Conservation (phyloP, 1,140 invertebrate species). For the Drosophila neocordata region DNA sequence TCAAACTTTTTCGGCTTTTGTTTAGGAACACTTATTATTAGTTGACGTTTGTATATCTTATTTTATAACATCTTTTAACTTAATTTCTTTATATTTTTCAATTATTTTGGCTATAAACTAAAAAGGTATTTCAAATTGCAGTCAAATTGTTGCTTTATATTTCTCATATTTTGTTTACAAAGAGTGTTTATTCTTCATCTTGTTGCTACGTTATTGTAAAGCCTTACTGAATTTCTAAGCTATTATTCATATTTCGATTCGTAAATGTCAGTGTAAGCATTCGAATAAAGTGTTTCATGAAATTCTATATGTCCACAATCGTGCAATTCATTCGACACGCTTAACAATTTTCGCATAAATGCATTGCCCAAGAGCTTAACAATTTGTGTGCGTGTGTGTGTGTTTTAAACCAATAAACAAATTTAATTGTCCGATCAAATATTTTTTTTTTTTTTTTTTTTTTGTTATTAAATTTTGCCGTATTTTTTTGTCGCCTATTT, state of each 20-base stretch:
- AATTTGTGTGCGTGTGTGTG: slow-evolving; percentile 36
- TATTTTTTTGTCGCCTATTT: slow-evolving; percentile 25
- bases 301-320: neutral
- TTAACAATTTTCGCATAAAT: slow-evolving; percentile 5
- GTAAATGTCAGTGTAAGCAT: neutral
- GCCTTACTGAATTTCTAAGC: too few relatives aligned
- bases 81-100: too few relatives aligned
- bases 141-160: too few relatives aligned
- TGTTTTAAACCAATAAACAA: slow-evolving; percentile 63
- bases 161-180: too few relatives aligned
- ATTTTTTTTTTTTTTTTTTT: slow-evolving; percentile 22
- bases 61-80: too few relatives aligned
- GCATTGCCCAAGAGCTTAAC: slow-evolving; percentile 9
- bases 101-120: too few relatives aligned
- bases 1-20: too few relatives aligned
- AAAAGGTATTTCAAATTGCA: too few relatives aligned
- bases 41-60: too few relatives aligned
- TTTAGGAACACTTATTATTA: too few relatives aligned
- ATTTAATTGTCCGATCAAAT: slow-evolving; percentile 51
- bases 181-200: too few relatives aligned
- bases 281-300: neutral
- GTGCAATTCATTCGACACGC: neutral
- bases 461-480: slow-evolving; percentile 16
- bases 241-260: neutral
- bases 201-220: too few relatives aligned